Evolutionary conservation across 1,140 invertebrate genomes (phyloP), one percentile per base, ranked within the genome.

Genomic region (silkworm (Bombyx mori)): DNA sequence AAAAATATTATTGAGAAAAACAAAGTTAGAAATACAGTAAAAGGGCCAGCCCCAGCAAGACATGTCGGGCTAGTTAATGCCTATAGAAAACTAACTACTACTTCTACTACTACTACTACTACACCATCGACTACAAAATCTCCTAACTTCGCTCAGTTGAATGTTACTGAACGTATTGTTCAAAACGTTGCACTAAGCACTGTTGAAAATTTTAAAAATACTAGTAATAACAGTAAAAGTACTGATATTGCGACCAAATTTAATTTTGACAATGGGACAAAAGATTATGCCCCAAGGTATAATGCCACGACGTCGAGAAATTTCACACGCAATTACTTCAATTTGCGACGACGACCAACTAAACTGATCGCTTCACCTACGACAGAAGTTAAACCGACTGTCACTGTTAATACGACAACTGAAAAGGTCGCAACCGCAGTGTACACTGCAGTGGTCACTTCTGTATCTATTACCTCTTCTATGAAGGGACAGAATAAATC

Each of bases 1-100:
- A 88, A 88, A 70, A 88, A 88, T 75, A 71, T 82, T 44, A 88
- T 88, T 55, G 88, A 89, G 68, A 88, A 88, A 63, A 89, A 89
- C 72, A 88, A 88, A 76, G 80, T 88, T 46, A 72, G 87, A 60
- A 88, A 87, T 54, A 86, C 86, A 9, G 82, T 86, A 1, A 88
- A 88, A 69, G 83, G 83, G 7, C 82, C 79, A 52, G 86, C 83
- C 53, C 85, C 87, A 22, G 82, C 82, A 49, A 65, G 86, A 44
- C 79, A 81, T 48, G 77, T 80, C 8, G 82, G 86, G 49, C 76
- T 88, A 75, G 73, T 84, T 45, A 88, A 84, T 73, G 79, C 82
- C 35, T 88, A 88, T 68, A 81, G 80, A 68, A 88, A 88, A 71
- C 77, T 73, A 68, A 73, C 77, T 56, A 83, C 64, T 53, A 82